Evolutionary conservation across 2,888 invertebrate genomes (phyloP), one percentile per base, ranked within the genome.

Genomic region (Tenthredo notha): DNA sequence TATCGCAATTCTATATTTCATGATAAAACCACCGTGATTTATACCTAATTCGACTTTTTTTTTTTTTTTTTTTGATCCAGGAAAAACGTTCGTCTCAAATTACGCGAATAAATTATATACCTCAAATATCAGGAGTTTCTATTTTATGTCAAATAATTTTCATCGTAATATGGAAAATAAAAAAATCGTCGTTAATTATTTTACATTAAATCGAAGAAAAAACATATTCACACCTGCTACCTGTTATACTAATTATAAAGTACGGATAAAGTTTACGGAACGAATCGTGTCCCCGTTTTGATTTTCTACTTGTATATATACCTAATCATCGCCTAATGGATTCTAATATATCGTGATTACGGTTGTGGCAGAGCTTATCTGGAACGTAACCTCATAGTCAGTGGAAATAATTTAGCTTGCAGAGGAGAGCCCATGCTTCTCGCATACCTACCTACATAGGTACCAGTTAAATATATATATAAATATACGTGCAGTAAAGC

Each of bases 321-420:
- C 33, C 33, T 6, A 33, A 33, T n/a, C 33, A 33, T 37, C 40
- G 9, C 72, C 72, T 74, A 74, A 74, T 74, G 72, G 72, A 74
- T 74, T 74, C 72, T 74, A 74, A 74, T 74, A 74, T 74, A 74
- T 74, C 72, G 72, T 74, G 72, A 74, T 74, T 74, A 74, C 72
- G 43, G 72, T 40, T 74, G 21, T 43, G 72, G 72, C 43, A 74
- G 72, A 74, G 72, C 72, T 74, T 74, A 74, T 74, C 72, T 74
- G 43, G 72, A 74, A 74, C 72, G 72, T 74, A 74, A 43, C 72
- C 72, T 74, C 72, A 74, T 74, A 74, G 40, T 74, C 72, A 43
- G 72, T 43, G 72, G 72, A 74, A 74, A 74, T 43, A 74, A 74
- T 74, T 74, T 43, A 74, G 25, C 72, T 43, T 74, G 10, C 72